Conservation (phyloP, 2,113 vertebrate species). For the Periophthalmus modestus region DNA sequence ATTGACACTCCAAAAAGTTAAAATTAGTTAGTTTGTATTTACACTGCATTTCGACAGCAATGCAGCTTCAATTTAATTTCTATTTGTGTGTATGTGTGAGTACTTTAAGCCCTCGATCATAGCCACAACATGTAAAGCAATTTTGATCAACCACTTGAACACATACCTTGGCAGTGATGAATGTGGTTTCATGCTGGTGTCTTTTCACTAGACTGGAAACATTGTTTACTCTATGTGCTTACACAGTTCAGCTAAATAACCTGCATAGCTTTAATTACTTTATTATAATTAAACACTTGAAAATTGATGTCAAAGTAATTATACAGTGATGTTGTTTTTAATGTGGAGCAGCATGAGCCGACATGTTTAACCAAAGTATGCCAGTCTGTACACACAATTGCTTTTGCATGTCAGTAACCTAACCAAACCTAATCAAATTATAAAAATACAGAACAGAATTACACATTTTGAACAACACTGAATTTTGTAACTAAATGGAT, state of each 20-base stretch:
- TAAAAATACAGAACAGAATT: too few relatives aligned
- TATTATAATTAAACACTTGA: background rate
- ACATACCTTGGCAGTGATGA: background rate
- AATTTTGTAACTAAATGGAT: too few relatives aligned
- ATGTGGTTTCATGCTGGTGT: background rate
- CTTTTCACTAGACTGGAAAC: background rate
- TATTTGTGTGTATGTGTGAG: background rate
- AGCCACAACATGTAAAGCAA: background rate
- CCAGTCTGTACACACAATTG: background rate
- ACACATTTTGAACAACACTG: too few relatives aligned
- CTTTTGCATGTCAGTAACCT: background rate
- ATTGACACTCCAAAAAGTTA: too few relatives aligned
- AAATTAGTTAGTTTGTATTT: too few relatives aligned
- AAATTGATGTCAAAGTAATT: background rate
- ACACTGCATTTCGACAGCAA: too few relatives aligned
- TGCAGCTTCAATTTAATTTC: background rate
- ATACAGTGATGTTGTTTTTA: background rate
- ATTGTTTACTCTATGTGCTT: background rate
- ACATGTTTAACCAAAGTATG: background rate
- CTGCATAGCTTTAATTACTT: constrained; percentile 1
- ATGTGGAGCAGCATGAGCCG: background rate
- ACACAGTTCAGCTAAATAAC: constrained; percentile 4
- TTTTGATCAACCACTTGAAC: background rate
- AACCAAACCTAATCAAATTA: too few relatives aligned
- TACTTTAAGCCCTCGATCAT: background rate